Conservation (phyloP, 2,888 invertebrate genomes). For the Megaustenia siamemsis region DNA sequence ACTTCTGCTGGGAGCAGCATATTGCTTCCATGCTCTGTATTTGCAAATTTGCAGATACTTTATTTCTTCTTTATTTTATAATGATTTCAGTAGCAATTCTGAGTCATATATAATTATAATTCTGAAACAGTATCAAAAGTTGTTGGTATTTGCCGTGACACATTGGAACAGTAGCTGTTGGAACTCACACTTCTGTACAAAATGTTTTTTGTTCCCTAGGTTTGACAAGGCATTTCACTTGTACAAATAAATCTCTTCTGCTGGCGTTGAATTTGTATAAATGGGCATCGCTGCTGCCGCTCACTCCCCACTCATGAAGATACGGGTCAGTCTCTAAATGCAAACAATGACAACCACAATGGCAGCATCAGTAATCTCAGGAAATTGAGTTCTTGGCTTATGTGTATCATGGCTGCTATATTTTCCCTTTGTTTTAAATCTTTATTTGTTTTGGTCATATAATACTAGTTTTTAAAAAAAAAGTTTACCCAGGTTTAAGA, state of each 20-base stretch:
- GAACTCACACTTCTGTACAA: not conserved
- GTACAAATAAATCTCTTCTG: not conserved
- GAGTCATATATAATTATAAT: not conserved
- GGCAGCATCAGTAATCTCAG: conserved; percentile 22
- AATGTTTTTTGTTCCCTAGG: not conserved
- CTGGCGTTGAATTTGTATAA: no score
- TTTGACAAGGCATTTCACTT: not conserved
- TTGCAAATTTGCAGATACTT: not conserved
- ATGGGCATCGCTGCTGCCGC: not conserved
- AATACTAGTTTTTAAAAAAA: no score
- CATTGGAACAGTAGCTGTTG: not conserved
- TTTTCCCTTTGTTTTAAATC: no score
- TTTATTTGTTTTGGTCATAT: no score
- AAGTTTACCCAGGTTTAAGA: no score
- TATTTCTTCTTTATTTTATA: not conserved
- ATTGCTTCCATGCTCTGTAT: not conserved
- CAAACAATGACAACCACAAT: conserved; percentile 6
- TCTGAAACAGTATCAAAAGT: not conserved
- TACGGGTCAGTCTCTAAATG: conserved; percentile 5
- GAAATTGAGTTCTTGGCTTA: not conserved
- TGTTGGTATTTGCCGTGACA: not conserved
- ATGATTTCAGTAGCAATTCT: not conserved
- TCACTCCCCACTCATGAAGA: not conserved
- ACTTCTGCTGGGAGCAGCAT: not conserved
- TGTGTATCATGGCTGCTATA: not conserved